Base-by-base conservation (phyloP, 2,888 invertebrate genomes). In the Osmoderma eremita region DNA sequence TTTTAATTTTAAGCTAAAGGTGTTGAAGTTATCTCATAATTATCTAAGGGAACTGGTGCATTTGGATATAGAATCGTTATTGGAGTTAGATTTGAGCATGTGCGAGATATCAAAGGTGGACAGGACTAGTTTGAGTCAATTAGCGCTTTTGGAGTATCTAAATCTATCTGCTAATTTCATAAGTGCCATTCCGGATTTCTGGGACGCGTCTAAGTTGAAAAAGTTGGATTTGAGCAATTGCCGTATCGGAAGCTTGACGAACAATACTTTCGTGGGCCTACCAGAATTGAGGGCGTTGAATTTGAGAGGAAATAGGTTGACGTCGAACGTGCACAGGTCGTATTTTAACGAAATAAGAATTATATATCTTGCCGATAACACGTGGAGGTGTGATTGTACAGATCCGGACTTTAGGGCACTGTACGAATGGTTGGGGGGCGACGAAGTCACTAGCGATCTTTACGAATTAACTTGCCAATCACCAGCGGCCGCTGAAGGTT, bases 351-450 rank as follows among this genome's bases (percentile, higher is more conserved):
- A 89, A 78, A 81, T 83, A 8, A 86, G 84, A 68, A 83, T 83
- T 63, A 78, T 92, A n/a, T 84, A 86, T 76, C 77, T 92, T 50
- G 85, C 85, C 13, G 91, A 92, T 75, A 93, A 93, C 79, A 89
- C 90, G 71, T 93, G 92, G 92, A 84, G 88, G 68, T 93, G 93
- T 77, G 88, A 91, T 70, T 93, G 93, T 75, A 73, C 79, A n/a
- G 86, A 87, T 70, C 72, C 75, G 0, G 84, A 87, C 18, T 86
- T 92, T 78, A 83, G 85, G 63, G 84, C 86, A 8, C 87, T 90
- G 75, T 91, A 87, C 72, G 84, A 86, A 67, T 91, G 83, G 77
- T 76, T 91, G 12, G 87, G 86, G 1, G 78, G 84, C 2, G 78
- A 84, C 82, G 20, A 88, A 86, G 75, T 85, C 84, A 56, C 83